These are phyloP conservation scores for Porites rus DNA, from an alignment of 92 coral and sea anemone genomes.

Conservation along the genomic window DNA sequence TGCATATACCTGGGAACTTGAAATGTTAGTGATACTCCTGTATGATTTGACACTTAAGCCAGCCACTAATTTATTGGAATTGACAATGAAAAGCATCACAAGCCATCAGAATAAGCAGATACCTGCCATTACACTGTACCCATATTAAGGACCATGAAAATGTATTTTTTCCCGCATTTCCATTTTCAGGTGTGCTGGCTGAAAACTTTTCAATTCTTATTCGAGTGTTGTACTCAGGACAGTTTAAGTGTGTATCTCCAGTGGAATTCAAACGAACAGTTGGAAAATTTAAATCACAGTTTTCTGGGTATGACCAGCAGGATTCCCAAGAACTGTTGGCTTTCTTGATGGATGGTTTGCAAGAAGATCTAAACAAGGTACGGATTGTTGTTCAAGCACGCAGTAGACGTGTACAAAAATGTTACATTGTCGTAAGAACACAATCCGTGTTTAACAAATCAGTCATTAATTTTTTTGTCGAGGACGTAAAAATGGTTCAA, in stretches of 20 bases:
- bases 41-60: too few relatives aligned
- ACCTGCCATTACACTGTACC: too few relatives aligned
- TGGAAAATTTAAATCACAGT: constrained; percentile 84
- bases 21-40: too few relatives aligned
- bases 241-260: constrained; percentile 86
- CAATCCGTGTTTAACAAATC: too few relatives aligned
- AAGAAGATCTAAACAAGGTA: constrained; percentile 96
- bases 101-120: too few relatives aligned
- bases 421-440: background rate
- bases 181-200: constrained; percentile 78
- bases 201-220: constrained; percentile 89
- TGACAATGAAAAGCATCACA: too few relatives aligned
- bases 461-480: too few relatives aligned
- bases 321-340: constrained; percentile 97
- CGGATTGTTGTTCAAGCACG: background rate
- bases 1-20: too few relatives aligned
- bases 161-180: background rate
- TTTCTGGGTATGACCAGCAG: constrained; percentile 93
- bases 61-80: too few relatives aligned
- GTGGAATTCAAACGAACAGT: constrained; percentile 86
- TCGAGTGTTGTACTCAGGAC: constrained; percentile 85
- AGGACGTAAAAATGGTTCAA: too few relatives aligned
- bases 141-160: too few relatives aligned
- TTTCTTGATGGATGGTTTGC: constrained; percentile 88
- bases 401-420: background rate